Conservation (phyloP, 1,140 invertebrate genomes). For the Brachionus plicatilis region DNA sequence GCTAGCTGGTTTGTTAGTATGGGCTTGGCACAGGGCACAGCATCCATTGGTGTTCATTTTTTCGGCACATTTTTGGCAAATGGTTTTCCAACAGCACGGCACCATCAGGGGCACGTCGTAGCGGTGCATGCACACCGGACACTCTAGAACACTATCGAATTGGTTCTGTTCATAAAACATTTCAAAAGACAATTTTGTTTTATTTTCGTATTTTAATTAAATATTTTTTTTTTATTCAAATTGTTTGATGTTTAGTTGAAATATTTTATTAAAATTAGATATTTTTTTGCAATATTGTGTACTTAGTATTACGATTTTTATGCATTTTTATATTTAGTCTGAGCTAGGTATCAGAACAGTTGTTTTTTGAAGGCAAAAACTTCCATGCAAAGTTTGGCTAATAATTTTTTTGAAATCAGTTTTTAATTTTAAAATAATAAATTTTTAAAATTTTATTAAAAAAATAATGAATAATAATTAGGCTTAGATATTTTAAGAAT, state of each 20-base stretch:
- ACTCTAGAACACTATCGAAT: conserved; percentile 2
- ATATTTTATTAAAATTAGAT: conserved; percentile 20
- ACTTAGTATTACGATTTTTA: too few relatives aligned
- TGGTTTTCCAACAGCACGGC: conserved; percentile 22
- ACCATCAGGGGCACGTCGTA: neutral
- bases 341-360: too few relatives aligned
- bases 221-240: neutral
- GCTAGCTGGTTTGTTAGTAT: neutral
- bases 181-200: neutral
- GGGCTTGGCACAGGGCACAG: neutral
- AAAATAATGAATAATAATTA: too few relatives aligned
- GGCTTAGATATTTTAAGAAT: too few relatives aligned
- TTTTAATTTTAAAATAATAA: too few relatives aligned
- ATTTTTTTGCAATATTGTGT: neutral
- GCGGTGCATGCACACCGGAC: neutral
- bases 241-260: conserved; percentile 12
- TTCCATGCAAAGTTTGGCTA: too few relatives aligned
- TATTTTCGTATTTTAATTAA: conserved; percentile 12
- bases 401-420: too few relatives aligned
- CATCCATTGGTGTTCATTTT: neutral
- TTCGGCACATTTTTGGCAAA: conserved; percentile 16
- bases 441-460: too few relatives aligned
- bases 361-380: too few relatives aligned
- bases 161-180: conserved; percentile 34
- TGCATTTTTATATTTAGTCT: too few relatives aligned